A percentile compares a stretch with the other conserved stretches of the same genome.
phyloP scores from a whole-genome alignment of 2,888 invertebrate species.

The Myopa testacea region DNA sequence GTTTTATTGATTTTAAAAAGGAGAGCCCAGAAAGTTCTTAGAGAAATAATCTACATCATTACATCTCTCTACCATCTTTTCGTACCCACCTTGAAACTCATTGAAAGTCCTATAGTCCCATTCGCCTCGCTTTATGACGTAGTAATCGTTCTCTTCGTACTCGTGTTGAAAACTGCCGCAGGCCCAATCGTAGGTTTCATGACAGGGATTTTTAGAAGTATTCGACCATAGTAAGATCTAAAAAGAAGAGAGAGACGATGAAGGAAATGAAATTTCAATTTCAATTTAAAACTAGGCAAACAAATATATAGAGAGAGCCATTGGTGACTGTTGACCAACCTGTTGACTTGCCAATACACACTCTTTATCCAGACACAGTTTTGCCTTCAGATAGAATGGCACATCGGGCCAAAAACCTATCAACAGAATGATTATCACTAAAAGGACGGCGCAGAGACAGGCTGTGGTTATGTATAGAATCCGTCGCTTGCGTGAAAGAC shows the following conservation, averaged over 20 bases:
- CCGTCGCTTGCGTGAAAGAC: conserved; percentile 63
- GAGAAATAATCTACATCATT: no score
- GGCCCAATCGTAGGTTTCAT: conserved; percentile 66
- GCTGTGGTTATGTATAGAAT: conserved; percentile 64
- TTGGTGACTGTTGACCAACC: conserved; percentile 36
- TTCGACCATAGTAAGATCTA: conserved; percentile 65
- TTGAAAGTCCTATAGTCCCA: conserved; percentile 66
- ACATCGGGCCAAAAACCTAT: conserved; percentile 67
- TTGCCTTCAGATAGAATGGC: conserved; percentile 64
- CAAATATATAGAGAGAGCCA: background rate
- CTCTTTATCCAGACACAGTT: conserved; percentile 65
- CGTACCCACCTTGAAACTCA: conserved; percentile 64
- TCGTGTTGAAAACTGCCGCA: conserved; percentile 66
- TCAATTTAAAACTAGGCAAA: background rate
- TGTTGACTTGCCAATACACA: conserved; percentile 66
- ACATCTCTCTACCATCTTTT: no score
- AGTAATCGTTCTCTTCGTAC: conserved; percentile 62
- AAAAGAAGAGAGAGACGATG: conserved; percentile 21
- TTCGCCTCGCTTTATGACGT: conserved; percentile 66
- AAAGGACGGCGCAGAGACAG: conserved; percentile 62
- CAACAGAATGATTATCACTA: conserved; percentile 63
- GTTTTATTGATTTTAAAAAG: no score
- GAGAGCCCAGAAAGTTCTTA: no score
- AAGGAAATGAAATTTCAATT: no score
- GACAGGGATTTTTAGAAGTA: conserved; percentile 62